phyloP scores from a whole-genome alignment of 2,797 vertebrate genomes.

The Melanotaenia maccullochi region DNA sequence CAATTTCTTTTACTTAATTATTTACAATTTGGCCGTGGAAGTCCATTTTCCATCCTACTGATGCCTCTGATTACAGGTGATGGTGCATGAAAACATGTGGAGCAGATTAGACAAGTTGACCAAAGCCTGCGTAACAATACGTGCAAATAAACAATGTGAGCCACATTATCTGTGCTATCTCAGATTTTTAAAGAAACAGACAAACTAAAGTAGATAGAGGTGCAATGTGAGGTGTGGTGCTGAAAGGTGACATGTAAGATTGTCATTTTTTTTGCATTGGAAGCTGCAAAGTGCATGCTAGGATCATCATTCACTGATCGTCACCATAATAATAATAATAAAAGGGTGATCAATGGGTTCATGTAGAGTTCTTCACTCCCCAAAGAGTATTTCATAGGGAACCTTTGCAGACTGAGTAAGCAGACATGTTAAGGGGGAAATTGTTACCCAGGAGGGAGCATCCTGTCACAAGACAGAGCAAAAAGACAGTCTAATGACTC shows the following conservation, averaged over 20 bases:
- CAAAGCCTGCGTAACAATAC: not conserved
- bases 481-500: conserved; percentile 12
- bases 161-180: not conserved
- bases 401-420: conserved; percentile 16
- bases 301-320: not conserved
- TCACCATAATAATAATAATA: not conserved
- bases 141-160: not conserved
- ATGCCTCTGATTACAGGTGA: too few relatives aligned
- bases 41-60: too few relatives aligned
- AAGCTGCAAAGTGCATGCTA: not conserved
- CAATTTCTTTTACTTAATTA: too few relatives aligned
- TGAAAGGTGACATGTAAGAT: not conserved
- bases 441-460: conserved; percentile 21
- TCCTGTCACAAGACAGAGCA: conserved; percentile 34
- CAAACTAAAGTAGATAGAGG: conserved; percentile 1
- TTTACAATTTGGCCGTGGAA: too few relatives aligned
- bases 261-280: not conserved
- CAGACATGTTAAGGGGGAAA: conserved; percentile 6
- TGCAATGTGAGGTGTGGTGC: conserved; percentile 23
- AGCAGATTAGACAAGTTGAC: too few relatives aligned
- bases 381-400: not conserved
- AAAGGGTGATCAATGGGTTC: not conserved
- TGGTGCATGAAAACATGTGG: too few relatives aligned
- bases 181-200: not conserved
- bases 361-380: not conserved